Evolutionary conservation across 1,140 invertebrate genomes (phyloP).

Genomic region (Antheraea pernyi): DNA sequence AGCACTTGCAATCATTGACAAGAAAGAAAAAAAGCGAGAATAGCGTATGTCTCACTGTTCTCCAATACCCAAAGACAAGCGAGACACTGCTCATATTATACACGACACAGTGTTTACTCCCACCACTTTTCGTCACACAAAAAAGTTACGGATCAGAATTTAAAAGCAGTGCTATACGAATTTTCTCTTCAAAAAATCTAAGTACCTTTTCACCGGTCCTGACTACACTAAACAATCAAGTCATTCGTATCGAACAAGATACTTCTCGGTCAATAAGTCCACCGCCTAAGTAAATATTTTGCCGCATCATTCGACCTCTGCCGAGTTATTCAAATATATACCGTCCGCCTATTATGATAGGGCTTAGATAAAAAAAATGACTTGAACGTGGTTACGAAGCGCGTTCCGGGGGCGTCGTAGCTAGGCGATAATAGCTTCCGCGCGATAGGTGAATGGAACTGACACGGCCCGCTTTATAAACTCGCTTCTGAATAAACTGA

Average conservation of each 20-base stretch:
- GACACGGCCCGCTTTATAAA: conserved; percentile 37
- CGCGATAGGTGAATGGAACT: conserved; percentile 51
- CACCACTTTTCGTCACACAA: no score
- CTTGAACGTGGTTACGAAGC: conserved; percentile 21
- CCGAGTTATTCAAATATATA: conserved; percentile 10
- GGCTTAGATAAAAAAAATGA: conserved; percentile 16
- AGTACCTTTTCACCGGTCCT: background rate
- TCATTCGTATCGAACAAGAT: conserved; percentile 19
- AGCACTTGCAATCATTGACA: no score
- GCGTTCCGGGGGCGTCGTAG: conserved; percentile 23
- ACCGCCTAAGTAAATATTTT: conserved; percentile 25
- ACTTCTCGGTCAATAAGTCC: conserved; percentile 20
- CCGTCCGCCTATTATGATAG: conserved; percentile 13
- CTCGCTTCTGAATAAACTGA: conserved; percentile 17
- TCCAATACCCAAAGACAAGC: no score
- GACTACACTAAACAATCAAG: conserved; percentile 15
- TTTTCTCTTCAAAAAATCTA: background rate
- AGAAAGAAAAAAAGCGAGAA: no score
- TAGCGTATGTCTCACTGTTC: no score
- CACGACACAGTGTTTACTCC: no score
- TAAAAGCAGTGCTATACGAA: no score
- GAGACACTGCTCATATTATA: no score
- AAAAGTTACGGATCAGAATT: no score
- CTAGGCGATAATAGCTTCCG: conserved; percentile 58
- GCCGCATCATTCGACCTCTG: conserved; percentile 24